phyloP scores from a whole-genome alignment of 2,797 vertebrate genomes.

The Gallinago stenura region DNA sequence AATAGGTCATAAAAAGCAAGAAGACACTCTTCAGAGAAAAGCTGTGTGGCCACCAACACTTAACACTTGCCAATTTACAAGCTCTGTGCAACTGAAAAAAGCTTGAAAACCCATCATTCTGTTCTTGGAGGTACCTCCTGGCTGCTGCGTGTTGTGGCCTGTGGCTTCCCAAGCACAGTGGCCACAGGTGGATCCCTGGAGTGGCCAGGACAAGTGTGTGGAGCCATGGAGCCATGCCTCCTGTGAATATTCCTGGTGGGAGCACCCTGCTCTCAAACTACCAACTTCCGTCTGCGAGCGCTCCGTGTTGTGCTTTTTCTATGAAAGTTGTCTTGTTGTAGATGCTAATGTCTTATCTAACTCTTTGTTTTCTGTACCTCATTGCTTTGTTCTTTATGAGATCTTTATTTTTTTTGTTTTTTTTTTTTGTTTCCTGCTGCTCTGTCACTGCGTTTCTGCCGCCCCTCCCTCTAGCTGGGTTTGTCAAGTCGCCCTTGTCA shows the following conservation, averaged over 20 bases:
- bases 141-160: fast-evolving
- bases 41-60: fast-evolving
- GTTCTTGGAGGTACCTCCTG: not conserved
- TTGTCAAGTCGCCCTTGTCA: constrained; percentile 99
- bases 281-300: constrained; percentile 11
- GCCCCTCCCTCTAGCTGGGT: constrained; percentile 96
- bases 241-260: not conserved
- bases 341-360: constrained; percentile 74
- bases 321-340: constrained; percentile 63
- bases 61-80: not conserved
- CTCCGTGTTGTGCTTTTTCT: constrained; percentile 51
- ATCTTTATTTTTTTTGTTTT: constrained; percentile 8
- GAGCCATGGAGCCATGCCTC: constrained; percentile 39
- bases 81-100: fast-evolving
- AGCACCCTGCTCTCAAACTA: not conserved
- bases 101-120: not conserved
- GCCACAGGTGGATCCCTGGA: fast-evolving
- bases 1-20: not conserved
- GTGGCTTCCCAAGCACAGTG: not conserved
- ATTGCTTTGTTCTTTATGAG: constrained; percentile 79
- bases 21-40: not conserved
- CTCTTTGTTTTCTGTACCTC: constrained; percentile 79
- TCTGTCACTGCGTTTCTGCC: constrained; percentile 84
- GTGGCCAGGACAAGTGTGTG: not conserved
- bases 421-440: constrained; percentile 73